These are phyloP conservation scores for Lutjanus campechanus DNA, from an alignment of 2,797 vertebrate species.

Conservation along the genomic window DNA sequence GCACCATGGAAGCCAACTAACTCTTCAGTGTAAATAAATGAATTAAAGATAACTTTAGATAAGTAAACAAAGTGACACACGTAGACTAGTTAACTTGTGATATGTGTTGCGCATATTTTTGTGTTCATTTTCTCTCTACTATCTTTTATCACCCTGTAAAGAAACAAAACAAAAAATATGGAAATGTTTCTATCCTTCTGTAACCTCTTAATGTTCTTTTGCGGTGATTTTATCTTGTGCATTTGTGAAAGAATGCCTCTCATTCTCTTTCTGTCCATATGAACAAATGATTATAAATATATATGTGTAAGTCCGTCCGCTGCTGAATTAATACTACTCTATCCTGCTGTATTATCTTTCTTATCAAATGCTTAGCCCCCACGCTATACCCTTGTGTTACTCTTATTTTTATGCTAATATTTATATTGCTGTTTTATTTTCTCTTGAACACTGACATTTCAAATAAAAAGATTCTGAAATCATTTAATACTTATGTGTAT, in stretches of 20 bases:
- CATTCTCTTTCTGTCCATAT: slow-evolving; percentile 88
- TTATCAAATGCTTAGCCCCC: slow-evolving; percentile 91
- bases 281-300: slow-evolving; percentile 89
- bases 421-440: slow-evolving; percentile 99
- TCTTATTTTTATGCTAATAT: slow-evolving; percentile 99
- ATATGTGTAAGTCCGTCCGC: slow-evolving; percentile 87
- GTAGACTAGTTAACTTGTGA: slow-evolving; percentile 89
- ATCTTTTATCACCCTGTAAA: slow-evolving; percentile 85
- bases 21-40: slow-evolving; percentile 88
- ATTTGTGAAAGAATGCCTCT: slow-evolving; percentile 88
- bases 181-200: slow-evolving; percentile 84
- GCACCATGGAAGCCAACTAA: slow-evolving; percentile 88
- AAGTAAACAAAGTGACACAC: slow-evolving; percentile 85
- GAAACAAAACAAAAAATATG: slow-evolving; percentile 80
- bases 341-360: slow-evolving; percentile 89
- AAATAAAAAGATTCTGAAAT: slow-evolving; percentile 96
- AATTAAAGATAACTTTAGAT: slow-evolving; percentile 86
- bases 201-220: slow-evolving; percentile 88
- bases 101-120: slow-evolving; percentile 89
- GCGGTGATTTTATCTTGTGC: slow-evolving; percentile 87
- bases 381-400: slow-evolving; percentile 87
- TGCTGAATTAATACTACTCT: slow-evolving; percentile 87
- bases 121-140: slow-evolving; percentile 86
- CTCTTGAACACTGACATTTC: slow-evolving; percentile 94
- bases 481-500: slow-evolving; percentile 45